phyloP scores from a whole-genome alignment of 2,113 vertebrate species.

The Oryzias curvinotus region DNA sequence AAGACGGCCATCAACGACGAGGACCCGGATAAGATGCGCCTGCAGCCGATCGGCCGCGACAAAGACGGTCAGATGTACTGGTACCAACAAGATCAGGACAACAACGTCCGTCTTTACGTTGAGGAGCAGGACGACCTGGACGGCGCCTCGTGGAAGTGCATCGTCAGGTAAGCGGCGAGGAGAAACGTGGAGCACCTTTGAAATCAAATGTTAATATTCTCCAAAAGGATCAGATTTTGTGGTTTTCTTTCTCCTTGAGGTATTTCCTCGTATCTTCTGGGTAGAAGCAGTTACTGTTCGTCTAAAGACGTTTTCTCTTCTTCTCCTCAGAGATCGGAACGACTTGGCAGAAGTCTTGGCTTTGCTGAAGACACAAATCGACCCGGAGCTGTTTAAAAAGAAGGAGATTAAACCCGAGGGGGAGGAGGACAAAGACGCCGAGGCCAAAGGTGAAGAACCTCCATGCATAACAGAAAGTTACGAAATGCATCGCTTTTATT shows the following conservation, averaged over 20 bases:
- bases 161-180: slow-evolving; percentile 83
- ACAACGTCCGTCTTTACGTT: slow-evolving; percentile 93
- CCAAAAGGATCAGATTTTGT: not conserved
- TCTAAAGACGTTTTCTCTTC: slow-evolving; percentile 1
- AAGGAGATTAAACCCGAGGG: slow-evolving; percentile 77
- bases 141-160: slow-evolving; percentile 93
- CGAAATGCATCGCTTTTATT: too few relatives aligned
- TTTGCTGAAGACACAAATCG: slow-evolving; percentile 95
- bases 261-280: too few relatives aligned
- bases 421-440: slow-evolving; percentile 76
- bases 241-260: not conserved
- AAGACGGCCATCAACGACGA: slow-evolving; percentile 97
- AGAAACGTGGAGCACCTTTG: not conserved
- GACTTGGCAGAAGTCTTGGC: slow-evolving; percentile 91
- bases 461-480: not conserved
- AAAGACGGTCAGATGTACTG: slow-evolving; percentile 97
- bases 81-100: slow-evolving; percentile 94
- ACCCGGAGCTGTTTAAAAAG: slow-evolving; percentile 87
- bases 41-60: slow-evolving; percentile 95
- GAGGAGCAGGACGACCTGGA: slow-evolving; percentile 98
- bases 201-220: not conserved
- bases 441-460: slow-evolving; percentile 79
- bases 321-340: slow-evolving; percentile 82
- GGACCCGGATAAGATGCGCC: slow-evolving; percentile 93
- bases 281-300: too few relatives aligned